Evolutionary conservation across 2,888 invertebrate species (phyloP).

Genomic region (Cyclophora punctaria): DNA sequence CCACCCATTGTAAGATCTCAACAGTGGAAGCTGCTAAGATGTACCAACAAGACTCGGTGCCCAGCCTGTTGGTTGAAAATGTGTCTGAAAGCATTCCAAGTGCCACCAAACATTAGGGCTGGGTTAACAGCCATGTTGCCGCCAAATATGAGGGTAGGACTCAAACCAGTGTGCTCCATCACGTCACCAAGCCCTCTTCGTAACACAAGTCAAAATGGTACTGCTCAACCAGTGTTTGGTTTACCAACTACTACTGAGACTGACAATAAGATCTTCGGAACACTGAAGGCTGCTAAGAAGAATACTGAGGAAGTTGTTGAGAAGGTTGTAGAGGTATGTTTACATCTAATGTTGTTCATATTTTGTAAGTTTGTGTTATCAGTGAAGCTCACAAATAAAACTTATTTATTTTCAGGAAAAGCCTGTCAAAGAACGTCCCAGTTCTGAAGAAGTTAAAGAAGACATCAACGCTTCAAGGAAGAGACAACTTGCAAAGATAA

Average conservation of each 20-base stretch:
- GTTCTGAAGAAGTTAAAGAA: conserved; percentile 42
- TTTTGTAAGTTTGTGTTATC: background rate
- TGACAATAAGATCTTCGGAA: conserved; percentile 54
- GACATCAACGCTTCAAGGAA: conserved; percentile 56
- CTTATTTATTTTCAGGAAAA: conserved; percentile 42
- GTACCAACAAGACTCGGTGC: conserved; percentile 84
- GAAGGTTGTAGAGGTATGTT: conserved; percentile 38
- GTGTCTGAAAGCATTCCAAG: conserved; percentile 86
- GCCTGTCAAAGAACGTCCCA: conserved; percentile 36
- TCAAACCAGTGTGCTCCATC: conserved; percentile 37
- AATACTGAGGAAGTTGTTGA: conserved; percentile 47
- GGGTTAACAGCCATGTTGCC: conserved; percentile 82
- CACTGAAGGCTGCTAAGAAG: conserved; percentile 49
- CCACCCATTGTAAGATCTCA: conserved; percentile 82
- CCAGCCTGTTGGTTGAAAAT: conserved; percentile 91
- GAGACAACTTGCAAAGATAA: conserved; percentile 74
- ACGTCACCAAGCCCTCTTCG: conserved; percentile 47
- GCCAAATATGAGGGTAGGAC: conserved; percentile 72
- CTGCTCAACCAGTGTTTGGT: conserved; percentile 43
- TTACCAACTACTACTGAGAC: conserved; percentile 36
- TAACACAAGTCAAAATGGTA: conserved; percentile 25
- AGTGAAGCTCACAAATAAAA: background rate
- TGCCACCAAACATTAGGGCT: conserved; percentile 80
- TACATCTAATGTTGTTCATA: conserved; percentile 1
- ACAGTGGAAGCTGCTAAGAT: conserved; percentile 79